Base-by-base conservation (phyloP, 64 coral and sea anemone species). In the Cladopsammia gracilis region DNA sequence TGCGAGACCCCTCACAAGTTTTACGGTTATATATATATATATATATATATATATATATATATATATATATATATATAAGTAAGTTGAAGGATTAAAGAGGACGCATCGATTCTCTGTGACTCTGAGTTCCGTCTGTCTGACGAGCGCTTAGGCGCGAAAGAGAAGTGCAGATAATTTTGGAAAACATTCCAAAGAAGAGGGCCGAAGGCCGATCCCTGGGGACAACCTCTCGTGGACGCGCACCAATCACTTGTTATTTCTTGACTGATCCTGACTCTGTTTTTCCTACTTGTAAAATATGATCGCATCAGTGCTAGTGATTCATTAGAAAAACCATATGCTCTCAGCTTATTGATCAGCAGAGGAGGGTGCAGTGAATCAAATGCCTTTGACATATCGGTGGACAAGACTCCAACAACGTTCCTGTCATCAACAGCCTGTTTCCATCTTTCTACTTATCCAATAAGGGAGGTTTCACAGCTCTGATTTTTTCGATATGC, bases 141-240 rank as follows among this genome's bases (percentile, higher is more conserved):
- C n/a, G n/a, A n/a, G n/a, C n/a, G n/a, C n/a, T n/a, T n/a, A n/a
- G n/a, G n/a, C n/a, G n/a, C n/a, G n/a, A n/a, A n/a, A 34, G 66
- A 70, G 66, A 70, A 22, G 66, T 70, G 66, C 25, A 70, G 66
- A 70, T 70, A 6, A 12, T 70, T 70, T 70, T 70, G 61, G 61
- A 64, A 64, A 64, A 64, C 16, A 64, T 64, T 64, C 61, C 61
- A 64, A 64, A 64, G 61, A 64, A 64, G 61, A 64, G 61, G 61
- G 43, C 71, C 71, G 71, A 73, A 73, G 71, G 22, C 24, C 24
- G 71, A 73, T 73, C 71, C 42, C 71, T 73, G 71, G 71, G 71
- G 34, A 73, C 25, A 73, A 73, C 34, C 71, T 73, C 71, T 73
- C 61, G 61, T 64, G 12, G 61, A 16, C 71, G 71, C 34, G 71